phyloP scores from a whole-genome alignment of 2,113 vertebrate genomes.

The Thunnus thynnus region DNA sequence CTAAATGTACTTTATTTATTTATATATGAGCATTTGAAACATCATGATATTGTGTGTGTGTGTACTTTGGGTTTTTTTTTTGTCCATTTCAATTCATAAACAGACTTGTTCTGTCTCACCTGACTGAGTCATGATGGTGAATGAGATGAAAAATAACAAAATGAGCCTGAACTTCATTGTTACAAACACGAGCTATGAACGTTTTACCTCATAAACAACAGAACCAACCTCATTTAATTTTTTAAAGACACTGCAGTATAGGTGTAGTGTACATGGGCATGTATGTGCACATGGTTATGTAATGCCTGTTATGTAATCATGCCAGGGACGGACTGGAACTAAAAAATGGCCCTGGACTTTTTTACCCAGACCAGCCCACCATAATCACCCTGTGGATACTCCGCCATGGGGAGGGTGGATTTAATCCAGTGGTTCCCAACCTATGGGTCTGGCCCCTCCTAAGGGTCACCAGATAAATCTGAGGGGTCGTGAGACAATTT shows the following conservation, averaged over 20 bases:
- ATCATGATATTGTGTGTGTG: neutral
- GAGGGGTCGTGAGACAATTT: too few relatives aligned
- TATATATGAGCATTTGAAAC: neutral
- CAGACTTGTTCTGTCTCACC: neutral
- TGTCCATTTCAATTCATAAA: neutral
- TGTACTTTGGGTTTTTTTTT: neutral
- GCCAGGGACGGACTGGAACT: too few relatives aligned
- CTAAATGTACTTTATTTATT: neutral
- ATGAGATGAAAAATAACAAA: slow-evolving; percentile 1
- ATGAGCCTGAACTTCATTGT: neutral
- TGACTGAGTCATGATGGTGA: neutral
- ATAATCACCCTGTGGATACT: too few relatives aligned
- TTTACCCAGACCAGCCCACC: too few relatives aligned
- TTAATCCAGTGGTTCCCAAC: too few relatives aligned
- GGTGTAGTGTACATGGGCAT: neutral
- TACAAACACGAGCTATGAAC: slow-evolving; percentile 6
- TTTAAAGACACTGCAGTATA: neutral
- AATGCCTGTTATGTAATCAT: slow-evolving; percentile 15
- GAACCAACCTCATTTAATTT: neutral
- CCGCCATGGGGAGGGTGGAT: too few relatives aligned
- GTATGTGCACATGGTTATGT: neutral
- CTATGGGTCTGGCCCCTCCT: too few relatives aligned
- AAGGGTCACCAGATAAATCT: too few relatives aligned
- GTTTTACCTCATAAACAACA: slow-evolving; percentile 8
- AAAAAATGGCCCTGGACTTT: too few relatives aligned